A percentile compares a stretch with the other conserved stretches of the same genome.
These are phyloP conservation scores for Ammodytes dubius DNA, from an alignment of 2,113 vertebrate species.

Conservation along the genomic window DNA sequence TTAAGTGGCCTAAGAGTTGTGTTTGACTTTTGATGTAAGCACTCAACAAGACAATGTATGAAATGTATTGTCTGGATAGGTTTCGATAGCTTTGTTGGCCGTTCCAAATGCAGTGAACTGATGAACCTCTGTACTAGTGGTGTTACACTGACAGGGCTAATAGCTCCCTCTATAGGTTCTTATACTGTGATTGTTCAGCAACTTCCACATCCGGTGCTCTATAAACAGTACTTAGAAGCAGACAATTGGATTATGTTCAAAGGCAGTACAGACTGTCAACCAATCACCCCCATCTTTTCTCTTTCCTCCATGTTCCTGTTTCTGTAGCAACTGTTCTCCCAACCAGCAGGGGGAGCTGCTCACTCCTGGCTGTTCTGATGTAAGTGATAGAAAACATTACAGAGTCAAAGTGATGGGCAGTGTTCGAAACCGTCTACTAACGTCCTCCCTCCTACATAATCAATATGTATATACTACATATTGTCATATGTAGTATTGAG, in stretches of 20 bases:
- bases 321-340: conserved; percentile 91
- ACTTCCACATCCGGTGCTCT: no score
- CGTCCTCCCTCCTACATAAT: no score
- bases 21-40: neutral
- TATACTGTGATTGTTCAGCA: neutral
- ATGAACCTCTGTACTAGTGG: neutral
- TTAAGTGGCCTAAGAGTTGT: neutral
- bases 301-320: conserved; percentile 56
- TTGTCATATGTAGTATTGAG: no score
- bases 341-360: conserved; percentile 89
- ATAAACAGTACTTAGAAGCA: neutral
- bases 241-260: neutral
- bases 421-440: no score
- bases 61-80: neutral
- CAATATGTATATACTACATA: no score
- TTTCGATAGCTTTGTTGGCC: neutral
- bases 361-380: conserved; percentile 88
- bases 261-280: neutral
- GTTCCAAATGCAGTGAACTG: neutral
- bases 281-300: conserved; percentile 39
- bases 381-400: conserved; percentile 84
- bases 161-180: conserved; percentile 22
- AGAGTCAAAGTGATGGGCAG: conserved; percentile 42
- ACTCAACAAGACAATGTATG: neutral
- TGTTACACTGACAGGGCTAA: neutral